Evolutionary conservation across 2,113 vertebrate species (phyloP), one percentile per base, ranked within the genome.

Genomic region (Phaethon lepturus): DNA sequence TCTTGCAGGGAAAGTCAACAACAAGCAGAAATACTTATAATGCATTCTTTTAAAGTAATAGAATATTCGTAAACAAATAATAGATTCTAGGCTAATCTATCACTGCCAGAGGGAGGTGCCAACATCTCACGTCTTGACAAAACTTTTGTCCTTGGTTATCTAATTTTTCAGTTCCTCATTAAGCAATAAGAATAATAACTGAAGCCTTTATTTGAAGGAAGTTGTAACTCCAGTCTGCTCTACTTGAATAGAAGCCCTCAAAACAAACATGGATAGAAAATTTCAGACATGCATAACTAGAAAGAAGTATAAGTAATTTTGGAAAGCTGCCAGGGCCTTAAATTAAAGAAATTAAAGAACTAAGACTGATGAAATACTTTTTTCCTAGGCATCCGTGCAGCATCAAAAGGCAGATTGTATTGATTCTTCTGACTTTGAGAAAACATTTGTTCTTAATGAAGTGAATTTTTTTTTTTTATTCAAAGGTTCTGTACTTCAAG

Each of bases 321-420:
- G 38, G 59, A 67, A 83, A 66, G 49, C 28, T 94, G 33, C 56
- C 26, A 79, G 20, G 55, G 40, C 15, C 66, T 88, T 69, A 75
- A 45, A 58, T 94, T 84, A 95, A 77, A 71, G 56, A 95, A 90
- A 91, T 92, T 87, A 94, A 95, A 84, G 69, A 86, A 50, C 22
- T 74, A 78, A 4, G 66, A 47, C 20, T 62, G 60, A 95, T 62
- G 60, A 95, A n/a, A 35, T 78, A 33, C 44, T 86, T 80, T 56
- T 80, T 91, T 45, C 52, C 17, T 71, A 81, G 87, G 79, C 7
- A 11, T 33, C 33, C 49, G 25, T 19, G 42, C 19, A 76, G 68
- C 90, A 92, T 73, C 17, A 62, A 91, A 94, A 95, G 25, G 55
- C 16, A 93, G 47, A 82, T 72, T 79, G 49, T 60, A 73, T 40